A percentile compares a stretch with the other conserved stretches of the same genome.
Evolutionary conservation across 2,113 vertebrate species (phyloP).

Genomic region (Larimichthys crocea): DNA sequence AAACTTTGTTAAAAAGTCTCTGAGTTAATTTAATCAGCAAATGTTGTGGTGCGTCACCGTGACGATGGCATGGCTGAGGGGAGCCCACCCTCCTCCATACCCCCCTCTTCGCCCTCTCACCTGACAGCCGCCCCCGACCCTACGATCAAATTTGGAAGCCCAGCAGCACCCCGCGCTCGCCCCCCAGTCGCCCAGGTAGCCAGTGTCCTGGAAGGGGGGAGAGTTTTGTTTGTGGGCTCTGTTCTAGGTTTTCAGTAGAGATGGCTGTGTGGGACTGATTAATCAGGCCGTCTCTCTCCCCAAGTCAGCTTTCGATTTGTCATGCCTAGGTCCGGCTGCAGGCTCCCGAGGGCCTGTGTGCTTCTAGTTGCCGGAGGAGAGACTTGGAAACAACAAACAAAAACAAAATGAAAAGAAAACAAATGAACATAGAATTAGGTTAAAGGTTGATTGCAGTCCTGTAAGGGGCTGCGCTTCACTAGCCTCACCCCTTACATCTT

Average conservation of each 20-base stretch:
- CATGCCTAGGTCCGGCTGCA: constrained; percentile 85
- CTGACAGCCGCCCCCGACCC: constrained; percentile 72
- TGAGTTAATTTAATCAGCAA: constrained; percentile 29
- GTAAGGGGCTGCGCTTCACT: constrained; percentile 63
- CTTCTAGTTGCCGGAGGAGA: constrained; percentile 83
- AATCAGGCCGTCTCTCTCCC: constrained; percentile 82
- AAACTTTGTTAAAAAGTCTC: constrained; percentile 20
- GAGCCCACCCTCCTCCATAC: constrained; percentile 67
- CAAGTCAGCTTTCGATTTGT: constrained; percentile 82
- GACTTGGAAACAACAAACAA: constrained; percentile 80
- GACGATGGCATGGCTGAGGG: constrained; percentile 64
- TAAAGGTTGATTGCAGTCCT: constrained; percentile 66
- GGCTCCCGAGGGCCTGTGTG: constrained; percentile 82
- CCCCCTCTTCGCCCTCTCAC: constrained; percentile 74
- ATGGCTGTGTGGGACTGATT: constrained; percentile 75
- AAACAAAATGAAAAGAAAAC: constrained; percentile 80
- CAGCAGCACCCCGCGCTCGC: constrained; percentile 71
- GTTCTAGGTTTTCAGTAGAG: constrained; percentile 73
- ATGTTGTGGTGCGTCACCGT: constrained; percentile 61
- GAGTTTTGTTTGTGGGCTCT: constrained; percentile 79
- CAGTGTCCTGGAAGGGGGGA: constrained; percentile 82
- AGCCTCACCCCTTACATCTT: constrained; percentile 54
- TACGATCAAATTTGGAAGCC: constrained; percentile 79
- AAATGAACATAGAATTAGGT: constrained; percentile 84
- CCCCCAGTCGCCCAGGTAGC: constrained; percentile 80